phyloP scores from a whole-genome alignment of 53 echinoderm and acorn worm species.

The Echinometra lucunter region DNA sequence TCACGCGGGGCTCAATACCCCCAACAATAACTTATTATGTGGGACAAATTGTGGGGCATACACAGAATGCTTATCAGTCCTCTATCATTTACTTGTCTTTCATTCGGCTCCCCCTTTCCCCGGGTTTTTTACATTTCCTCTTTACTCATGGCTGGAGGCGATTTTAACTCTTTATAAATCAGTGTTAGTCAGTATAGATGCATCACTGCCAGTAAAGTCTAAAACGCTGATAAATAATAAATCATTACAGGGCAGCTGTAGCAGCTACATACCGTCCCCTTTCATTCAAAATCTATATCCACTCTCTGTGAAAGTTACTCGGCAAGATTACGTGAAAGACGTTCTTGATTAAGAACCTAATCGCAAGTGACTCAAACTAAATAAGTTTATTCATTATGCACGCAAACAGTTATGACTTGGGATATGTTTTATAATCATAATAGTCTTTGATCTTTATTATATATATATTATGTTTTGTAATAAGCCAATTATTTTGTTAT shows the following conservation, averaged over 20 bases:
- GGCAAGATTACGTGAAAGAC: background rate
- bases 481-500: too few species aligned
- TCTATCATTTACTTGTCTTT: slow-evolving; percentile 56
- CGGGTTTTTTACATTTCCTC: slow-evolving; percentile 43
- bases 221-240: slow-evolving; percentile 69
- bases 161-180: slow-evolving; percentile 74
- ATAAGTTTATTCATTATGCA: background rate
- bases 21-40: slow-evolving; percentile 62
- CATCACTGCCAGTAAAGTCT: slow-evolving; percentile 57
- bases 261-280: slow-evolving; percentile 40
- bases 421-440: background rate
- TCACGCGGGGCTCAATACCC: background rate
- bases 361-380: background rate
- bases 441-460: too few species aligned
- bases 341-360: background rate
- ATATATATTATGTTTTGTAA: too few species aligned
- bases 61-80: slow-evolving; percentile 60
- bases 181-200: slow-evolving; percentile 65
- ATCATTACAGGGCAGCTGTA: slow-evolving; percentile 61
- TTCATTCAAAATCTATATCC: slow-evolving; percentile 23
- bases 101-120: slow-evolving; percentile 35
- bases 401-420: background rate
- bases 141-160: slow-evolving; percentile 33
- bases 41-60: slow-evolving; percentile 68
- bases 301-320: background rate